Evolutionary conservation across 2,888 invertebrate genomes (phyloP), one percentile per base, ranked within the genome.

Genomic region (Tuberolachnus salignus): DNA sequence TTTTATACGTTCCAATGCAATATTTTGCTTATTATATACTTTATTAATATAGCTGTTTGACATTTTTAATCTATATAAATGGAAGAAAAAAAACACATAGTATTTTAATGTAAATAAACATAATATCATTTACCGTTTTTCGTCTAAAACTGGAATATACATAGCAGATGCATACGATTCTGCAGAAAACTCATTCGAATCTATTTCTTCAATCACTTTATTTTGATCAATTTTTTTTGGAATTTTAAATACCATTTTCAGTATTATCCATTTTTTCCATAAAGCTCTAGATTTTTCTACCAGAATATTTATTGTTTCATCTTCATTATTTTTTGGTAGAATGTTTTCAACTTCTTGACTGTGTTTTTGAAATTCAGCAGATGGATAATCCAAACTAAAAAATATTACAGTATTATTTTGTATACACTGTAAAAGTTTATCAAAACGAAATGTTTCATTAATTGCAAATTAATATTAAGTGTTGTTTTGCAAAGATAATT

Each of bases 171-270:
- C n/a, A 57, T 26, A 19, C 16, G 23, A 8, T 49, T 49, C 14
- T 3, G 59, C n/a, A 21, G 8, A 11, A 59, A 49, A 1, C 10
- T 78, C 21, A 19, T 8, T 26, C 16, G 46, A 34, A 67, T 49
- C 19, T 34, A 10, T 49, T 67, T 78, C 49, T 59, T 16, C n/a
- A 19, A 0, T 34, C 49, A 21, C 11, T 49, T 78, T 78, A 21
- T 19, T 46, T 19, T 75, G 67, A 66, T 78, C 67, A 0, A 59
- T 34, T 78, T 59, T 67, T 69, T 78, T 78, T 0, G 75, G 75
- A 44, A 78, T 78, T 78, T 69, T 78, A 78, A 59, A 78, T 9
- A 78, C 49, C n/a, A 78, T 67, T 69, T 78, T 78, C 1, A 78
- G 21, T 26, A 67, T 34, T 26, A 78, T 78, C 75, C 75, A 78